These are phyloP conservation scores for Galendromus occidentalis DNA, from an alignment of 1,140 invertebrate genomes.

Conservation along the genomic window DNA sequence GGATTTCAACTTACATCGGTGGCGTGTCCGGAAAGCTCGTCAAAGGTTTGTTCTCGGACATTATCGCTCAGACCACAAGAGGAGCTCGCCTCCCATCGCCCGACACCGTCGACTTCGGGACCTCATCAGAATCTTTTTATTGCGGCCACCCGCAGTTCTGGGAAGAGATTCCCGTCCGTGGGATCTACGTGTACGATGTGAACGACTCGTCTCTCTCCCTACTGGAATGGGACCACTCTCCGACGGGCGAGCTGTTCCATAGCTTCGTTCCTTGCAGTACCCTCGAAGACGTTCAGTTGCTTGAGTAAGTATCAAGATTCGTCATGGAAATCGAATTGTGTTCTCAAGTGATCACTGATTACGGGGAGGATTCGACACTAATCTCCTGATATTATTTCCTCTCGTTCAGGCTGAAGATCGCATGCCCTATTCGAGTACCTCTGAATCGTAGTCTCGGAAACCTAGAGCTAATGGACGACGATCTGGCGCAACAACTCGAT, in stretches of 20 bases:
- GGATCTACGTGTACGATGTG: not conserved
- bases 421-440: not conserved
- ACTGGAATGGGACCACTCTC: not conserved
- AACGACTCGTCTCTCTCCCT: not conserved
- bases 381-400: not conserved
- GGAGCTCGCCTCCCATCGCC: too few relatives aligned
- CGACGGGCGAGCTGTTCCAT: not conserved
- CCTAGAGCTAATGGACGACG: conserved; percentile 25
- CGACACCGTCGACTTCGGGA: too few relatives aligned
- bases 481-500: conserved; percentile 35
- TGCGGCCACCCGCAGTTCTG: not conserved
- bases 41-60: not conserved
- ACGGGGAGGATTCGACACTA: too few relatives aligned
- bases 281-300: not conserved
- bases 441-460: conserved; percentile 3
- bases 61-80: too few relatives aligned
- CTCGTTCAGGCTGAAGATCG: not conserved
- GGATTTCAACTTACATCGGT: conserved; percentile 8
- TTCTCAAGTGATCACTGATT: too few relatives aligned
- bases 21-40: not conserved
- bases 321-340: too few relatives aligned
- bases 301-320: too few relatives aligned
- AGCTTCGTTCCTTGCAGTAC: not conserved
- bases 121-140: too few relatives aligned
- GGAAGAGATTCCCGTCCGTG: not conserved